Evolutionary conservation across 2,113 vertebrate genomes (phyloP), one percentile per base, ranked within the genome.

Genomic region (Phalacrocorax carbo): DNA sequence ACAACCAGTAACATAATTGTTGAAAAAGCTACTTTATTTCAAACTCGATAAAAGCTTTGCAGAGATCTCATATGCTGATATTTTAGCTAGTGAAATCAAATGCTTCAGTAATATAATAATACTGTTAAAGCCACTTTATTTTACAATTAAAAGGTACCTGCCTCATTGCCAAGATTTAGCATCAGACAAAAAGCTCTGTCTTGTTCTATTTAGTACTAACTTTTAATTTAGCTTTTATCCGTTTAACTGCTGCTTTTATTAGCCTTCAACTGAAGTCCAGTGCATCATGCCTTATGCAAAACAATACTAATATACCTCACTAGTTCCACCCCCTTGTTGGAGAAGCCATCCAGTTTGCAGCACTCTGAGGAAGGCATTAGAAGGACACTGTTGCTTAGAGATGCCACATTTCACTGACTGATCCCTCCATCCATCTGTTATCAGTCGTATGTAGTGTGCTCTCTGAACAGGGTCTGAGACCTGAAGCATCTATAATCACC

Each of bases 71-170:
- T 60, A 82, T 5, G 7, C 70, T 40, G 93, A 58, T 94, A 91
- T 85, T 95, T 89, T 66, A 91, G 73, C 62, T 52, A 38, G 49
- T 54, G 89, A 97, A 93, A 94, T 82, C 66, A 91, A 91, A 89
- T 2, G 58, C 62, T 96, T 73, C 84, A 70, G 75, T 66, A 87
- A 82, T 51, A 64, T 17, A 72, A 61, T 93, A 79, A 85, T 60
- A 70, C 49, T 61, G 49, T 85, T 91, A 91, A 87, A 93, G 78
- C 36, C 70, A 91, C 70, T 95, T 84, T 69, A 81, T 86, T 94
- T 95, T 86, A 95, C 70, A 95, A 93, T 96, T 93, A 95, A 95
- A 93, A 96, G 78, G 62, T 87, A 87, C 61, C 83, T 88, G 93
- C 75, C 78, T 64, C 75, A 40, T 66, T 48, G 96, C 81, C 78